Percentiles rank a stretch among this genome's conserved stretches.
Conservation (phyloP, 2,113 vertebrate genomes). For the Gavia stellata region DNA sequence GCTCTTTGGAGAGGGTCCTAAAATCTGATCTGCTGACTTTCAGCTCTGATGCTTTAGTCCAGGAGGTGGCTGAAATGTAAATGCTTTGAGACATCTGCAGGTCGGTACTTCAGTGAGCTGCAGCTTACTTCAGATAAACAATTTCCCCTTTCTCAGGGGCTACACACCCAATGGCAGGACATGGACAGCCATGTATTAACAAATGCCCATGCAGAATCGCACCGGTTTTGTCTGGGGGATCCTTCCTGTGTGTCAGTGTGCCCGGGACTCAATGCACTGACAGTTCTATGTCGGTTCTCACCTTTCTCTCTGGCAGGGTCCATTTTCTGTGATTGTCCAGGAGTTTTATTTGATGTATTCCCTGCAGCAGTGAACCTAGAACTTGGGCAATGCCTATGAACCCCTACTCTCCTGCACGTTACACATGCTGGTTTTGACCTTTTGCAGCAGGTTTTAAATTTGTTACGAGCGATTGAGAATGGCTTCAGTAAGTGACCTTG, state of each 20-base stretch:
- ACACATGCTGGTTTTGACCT: not conserved
- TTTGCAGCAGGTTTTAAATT: not conserved
- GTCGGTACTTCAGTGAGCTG: not conserved
- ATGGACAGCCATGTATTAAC: not conserved
- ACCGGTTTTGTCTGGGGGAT: not conserved
- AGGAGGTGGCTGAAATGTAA: not conserved
- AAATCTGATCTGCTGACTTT: not conserved
- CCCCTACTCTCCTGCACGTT: not conserved
- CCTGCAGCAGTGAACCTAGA: not conserved
- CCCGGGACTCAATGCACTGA: not conserved
- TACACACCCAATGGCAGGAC: not conserved
- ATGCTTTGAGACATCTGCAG: not conserved
- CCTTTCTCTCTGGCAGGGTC: not conserved
- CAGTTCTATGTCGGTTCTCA: not conserved
- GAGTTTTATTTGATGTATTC: not conserved
- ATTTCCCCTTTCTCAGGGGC: not conserved
- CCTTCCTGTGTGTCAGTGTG: not conserved
- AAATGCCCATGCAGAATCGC: not conserved
- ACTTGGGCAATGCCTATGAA: accelerated
- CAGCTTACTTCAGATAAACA: not conserved
- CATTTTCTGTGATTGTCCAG: not conserved
- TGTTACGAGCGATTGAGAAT: not conserved
- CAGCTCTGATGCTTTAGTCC: not conserved
- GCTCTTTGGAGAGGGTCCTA: not conserved
- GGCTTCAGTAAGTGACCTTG: not conserved